Conservation (phyloP, 2,113 vertebrate species). For the Odontophorus gujanensis region DNA sequence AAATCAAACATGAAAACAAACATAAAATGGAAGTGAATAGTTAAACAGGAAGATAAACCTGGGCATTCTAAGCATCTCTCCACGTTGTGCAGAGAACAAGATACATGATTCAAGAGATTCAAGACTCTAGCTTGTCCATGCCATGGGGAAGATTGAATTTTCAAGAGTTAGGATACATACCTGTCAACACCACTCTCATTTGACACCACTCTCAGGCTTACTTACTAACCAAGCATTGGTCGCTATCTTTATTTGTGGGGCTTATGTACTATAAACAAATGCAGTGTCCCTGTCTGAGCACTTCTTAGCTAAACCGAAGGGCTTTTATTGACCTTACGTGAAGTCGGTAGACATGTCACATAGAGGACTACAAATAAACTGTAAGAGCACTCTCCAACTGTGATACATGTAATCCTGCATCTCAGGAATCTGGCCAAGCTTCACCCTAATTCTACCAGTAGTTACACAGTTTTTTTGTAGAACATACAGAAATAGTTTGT, state of each 20-base stretch:
- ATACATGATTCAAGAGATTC: background rate
- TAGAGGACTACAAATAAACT: background rate
- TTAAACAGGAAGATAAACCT: background rate
- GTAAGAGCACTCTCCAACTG: background rate
- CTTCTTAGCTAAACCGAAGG: background rate
- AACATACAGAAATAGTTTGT: background rate
- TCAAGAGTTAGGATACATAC: background rate
- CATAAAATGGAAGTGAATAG: background rate
- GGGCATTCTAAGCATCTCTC: background rate
- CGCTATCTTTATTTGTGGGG: background rate
- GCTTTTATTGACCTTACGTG: background rate
- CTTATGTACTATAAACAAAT: background rate
- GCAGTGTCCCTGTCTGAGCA: background rate
- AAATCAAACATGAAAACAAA: background rate
- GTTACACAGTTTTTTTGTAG: background rate
- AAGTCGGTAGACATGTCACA: fast-evolving
- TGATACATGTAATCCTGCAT: background rate
- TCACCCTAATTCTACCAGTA: background rate
- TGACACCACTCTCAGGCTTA: background rate
- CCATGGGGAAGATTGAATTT: background rate
- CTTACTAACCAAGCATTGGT: background rate
- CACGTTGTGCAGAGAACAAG: background rate
- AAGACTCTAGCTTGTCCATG: no score
- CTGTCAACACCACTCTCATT: background rate
- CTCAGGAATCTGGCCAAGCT: background rate